These are phyloP conservation scores for Ptiloglossa arizonensis DNA, from an alignment of 1,140 invertebrate genomes.

Conservation along the genomic window DNA sequence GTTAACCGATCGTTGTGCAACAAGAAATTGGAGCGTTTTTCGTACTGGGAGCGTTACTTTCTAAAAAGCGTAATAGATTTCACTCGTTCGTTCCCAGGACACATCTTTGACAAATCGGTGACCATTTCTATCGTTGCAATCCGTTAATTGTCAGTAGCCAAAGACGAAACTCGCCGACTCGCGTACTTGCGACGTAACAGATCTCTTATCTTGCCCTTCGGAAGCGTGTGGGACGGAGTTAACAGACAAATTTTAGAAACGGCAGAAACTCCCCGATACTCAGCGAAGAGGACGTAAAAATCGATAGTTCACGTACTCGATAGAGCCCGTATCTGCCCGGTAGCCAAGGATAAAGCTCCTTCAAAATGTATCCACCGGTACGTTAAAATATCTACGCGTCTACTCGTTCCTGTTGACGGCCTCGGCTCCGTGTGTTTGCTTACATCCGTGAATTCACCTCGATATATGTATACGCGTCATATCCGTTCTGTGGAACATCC, in stretches of 20 bases:
- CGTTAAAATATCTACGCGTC: constrained; percentile 12
- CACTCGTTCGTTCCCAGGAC: no score
- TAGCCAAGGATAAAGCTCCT: constrained; percentile 21
- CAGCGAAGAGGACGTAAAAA: constrained; percentile 4
- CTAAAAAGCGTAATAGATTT: no score
- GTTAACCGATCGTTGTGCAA: no score
- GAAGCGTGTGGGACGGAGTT: not conserved
- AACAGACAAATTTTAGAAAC: constrained; percentile 22
- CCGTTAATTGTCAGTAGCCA: no score
- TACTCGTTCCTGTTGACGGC: not conserved
- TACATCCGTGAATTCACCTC: not conserved
- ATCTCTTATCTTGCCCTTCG: no score
- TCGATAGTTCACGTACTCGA: constrained; percentile 14
- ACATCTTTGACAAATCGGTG: no score
- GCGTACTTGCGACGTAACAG: no score
- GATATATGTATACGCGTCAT: not conserved
- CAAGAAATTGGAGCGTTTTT: no score
- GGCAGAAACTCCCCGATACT: constrained; percentile 1
- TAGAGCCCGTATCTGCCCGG: not conserved
- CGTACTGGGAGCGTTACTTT: no score
- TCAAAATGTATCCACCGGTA: constrained; percentile 1
- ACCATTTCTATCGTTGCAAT: no score
- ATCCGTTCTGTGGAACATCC: not conserved
- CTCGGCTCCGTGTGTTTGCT: not conserved
- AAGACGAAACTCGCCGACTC: not conserved